Base-by-base conservation (phyloP, 2,888 invertebrate species). In the Cheiracanthium punctorium region DNA sequence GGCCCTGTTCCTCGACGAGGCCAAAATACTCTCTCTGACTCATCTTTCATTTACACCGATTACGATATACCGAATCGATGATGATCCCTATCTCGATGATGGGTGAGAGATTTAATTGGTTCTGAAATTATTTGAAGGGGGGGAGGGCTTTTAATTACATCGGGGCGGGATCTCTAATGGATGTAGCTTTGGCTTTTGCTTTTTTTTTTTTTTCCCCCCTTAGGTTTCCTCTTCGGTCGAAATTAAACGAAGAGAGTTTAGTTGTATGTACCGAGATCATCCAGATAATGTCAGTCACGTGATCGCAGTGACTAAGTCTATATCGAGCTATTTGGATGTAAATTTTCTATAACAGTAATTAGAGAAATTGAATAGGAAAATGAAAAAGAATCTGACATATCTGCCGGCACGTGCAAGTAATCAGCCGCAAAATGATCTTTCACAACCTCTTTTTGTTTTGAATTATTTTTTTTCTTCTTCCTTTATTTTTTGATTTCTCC, bases 1-100 rank as follows among this genome's bases (percentile, higher is more conserved):
- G 14, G 4, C 14, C 24, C 58, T 24, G 20, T 24, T 58, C 58
- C 1, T 17, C 58, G n/a, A n/a, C n/a, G n/a, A n/a, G n/a, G n/a
- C n/a, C 5, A 58, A 58, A 58, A 58, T 24, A n/a, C 52, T n/a
- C n/a, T 8, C 43, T 43, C 52, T 82, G 82, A 82, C 71, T 82
- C 82, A 82, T 82, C 72, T 76, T 82, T 82, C 82, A 82, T 82
- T 76, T 71, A 37, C 76, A 30, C 48, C 64, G 14, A 37, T 52
- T 81, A 75, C 81, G 81, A 80, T 73, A 58, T 2, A 58, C 24
- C 24, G 33, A 69, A 69, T 69, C 69, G 69, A 69, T 69, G 69
- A 69, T 69, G 69, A 69, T 69, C 10, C 33, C 69, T 69, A 69
- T 69, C 69, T 32, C 69, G 37, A 37, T 69, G 33, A 69, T 32